Conservation (phyloP, 23 tunicate species). For the Botrylloides violaceus region DNA sequence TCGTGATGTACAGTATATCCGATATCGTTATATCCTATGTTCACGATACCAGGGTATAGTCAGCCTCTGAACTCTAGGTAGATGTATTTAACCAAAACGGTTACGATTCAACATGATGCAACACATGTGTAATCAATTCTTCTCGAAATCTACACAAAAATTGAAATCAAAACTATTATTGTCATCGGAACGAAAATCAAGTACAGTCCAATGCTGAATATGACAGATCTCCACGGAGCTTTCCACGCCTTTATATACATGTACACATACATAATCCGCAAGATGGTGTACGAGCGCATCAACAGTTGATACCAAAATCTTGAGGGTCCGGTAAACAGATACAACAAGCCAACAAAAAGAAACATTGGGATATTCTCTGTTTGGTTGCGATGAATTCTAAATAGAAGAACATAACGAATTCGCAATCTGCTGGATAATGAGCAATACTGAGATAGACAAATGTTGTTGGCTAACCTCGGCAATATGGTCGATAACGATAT, state of each 20-base stretch:
- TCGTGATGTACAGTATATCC: no score
- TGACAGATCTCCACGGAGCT: conserved; percentile 49
- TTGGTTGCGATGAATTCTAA: conserved; percentile 47
- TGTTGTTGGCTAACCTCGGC: no score
- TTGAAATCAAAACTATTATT: not conserved
- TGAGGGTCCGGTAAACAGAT: conserved; percentile 27
- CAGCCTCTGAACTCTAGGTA: no score
- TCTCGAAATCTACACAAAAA: not conserved
- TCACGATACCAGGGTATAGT: no score
- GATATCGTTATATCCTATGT: no score
- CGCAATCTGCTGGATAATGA: no score
- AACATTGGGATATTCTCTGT: conserved; percentile 44
- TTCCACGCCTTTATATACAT: conserved; percentile 28
- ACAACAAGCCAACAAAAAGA: conserved; percentile 29
- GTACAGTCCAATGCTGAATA: conserved; percentile 37
- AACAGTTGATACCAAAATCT: conserved; percentile 16
- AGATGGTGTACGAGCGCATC: conserved; percentile 32
- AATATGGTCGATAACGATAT: no score
- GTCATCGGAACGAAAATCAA: conserved; percentile 38
- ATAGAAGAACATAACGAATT: no score
- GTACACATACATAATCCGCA: conserved; percentile 24
- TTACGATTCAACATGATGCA: no score
- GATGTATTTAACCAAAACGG: no score
- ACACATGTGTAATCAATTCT: no score
- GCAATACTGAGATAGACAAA: no score